Conservation (phyloP, 2,888 invertebrate genomes). For the Drosophila paramelanica region DNA sequence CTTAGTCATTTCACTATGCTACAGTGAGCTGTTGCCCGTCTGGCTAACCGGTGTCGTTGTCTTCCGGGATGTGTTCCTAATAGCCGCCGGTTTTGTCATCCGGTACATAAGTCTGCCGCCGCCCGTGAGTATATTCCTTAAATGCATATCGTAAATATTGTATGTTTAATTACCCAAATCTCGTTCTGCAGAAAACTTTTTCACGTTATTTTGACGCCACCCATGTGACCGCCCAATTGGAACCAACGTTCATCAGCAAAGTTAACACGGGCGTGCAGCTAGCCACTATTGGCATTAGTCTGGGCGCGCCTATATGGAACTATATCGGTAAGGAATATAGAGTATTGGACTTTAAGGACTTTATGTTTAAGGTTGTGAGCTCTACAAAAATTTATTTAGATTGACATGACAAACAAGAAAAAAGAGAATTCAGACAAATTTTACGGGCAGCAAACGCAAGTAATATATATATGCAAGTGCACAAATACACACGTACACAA, state of each 20-base stretch:
- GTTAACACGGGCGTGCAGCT: constrained; percentile 97
- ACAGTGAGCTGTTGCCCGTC: constrained; percentile 93
- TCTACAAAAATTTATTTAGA: no score
- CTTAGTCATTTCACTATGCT: constrained; percentile 94
- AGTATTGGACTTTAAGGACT: no score
- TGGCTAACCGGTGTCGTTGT: constrained; percentile 93
- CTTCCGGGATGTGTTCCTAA: constrained; percentile 92
- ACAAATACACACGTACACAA: no score
- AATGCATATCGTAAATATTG: neutral
- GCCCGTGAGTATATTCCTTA: constrained; percentile 88
- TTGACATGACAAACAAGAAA: no score
- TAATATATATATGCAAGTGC: no score
- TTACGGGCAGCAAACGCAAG: no score
- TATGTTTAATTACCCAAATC: neutral
- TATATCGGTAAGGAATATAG: constrained; percentile 87
- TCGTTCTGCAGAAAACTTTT: constrained; percentile 89
- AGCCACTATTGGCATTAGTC: constrained; percentile 92
- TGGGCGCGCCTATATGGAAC: constrained; percentile 96
- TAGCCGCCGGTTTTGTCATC: constrained; percentile 94
- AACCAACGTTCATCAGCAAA: constrained; percentile 97
- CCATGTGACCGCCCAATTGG: constrained; percentile 95
- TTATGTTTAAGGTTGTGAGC: no score
- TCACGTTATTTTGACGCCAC: constrained; percentile 96
- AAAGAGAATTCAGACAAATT: no score
- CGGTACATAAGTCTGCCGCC: constrained; percentile 95